phyloP scores from a whole-genome alignment of 2,888 invertebrate species.

The Saturnia japonica region DNA sequence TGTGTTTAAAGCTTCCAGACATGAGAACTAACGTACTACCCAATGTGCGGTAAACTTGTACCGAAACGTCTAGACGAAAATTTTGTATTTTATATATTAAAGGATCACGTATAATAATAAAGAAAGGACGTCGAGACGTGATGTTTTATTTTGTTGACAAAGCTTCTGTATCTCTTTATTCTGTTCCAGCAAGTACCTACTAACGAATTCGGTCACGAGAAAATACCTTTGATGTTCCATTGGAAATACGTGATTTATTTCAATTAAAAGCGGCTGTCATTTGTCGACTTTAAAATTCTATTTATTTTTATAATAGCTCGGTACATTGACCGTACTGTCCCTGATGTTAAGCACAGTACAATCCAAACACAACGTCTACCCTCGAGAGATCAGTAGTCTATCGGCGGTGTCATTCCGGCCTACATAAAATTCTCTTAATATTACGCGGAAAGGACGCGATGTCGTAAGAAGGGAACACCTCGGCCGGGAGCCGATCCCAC shows the following conservation, averaged over 20 bases:
- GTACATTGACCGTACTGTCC: too few species aligned
- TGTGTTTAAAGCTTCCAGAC: not conserved
- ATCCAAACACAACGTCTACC: too few species aligned
- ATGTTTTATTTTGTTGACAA: not conserved
- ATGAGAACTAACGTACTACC: not conserved
- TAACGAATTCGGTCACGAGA: not conserved
- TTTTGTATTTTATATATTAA: not conserved
- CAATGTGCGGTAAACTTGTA: not conserved
- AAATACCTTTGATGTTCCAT: not conserved
- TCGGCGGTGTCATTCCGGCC: too few species aligned
- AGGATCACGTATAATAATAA: not conserved
- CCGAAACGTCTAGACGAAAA: not conserved
- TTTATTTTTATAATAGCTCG: too few species aligned
- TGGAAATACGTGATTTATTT: too few species aligned
- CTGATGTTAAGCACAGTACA: too few species aligned
- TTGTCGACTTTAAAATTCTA: not conserved
- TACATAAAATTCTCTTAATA: too few species aligned
- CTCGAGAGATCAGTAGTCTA: too few species aligned
- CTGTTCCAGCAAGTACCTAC: not conserved
- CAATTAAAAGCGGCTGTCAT: not conserved
- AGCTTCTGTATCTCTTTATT: not conserved
- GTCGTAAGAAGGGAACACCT: too few species aligned
- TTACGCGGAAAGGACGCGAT: too few species aligned
- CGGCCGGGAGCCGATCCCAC: too few species aligned
- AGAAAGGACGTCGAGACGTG: not conserved